phyloP scores from a whole-genome alignment of 1,140 invertebrate genomes.

The Uloborus diversus region DNA sequence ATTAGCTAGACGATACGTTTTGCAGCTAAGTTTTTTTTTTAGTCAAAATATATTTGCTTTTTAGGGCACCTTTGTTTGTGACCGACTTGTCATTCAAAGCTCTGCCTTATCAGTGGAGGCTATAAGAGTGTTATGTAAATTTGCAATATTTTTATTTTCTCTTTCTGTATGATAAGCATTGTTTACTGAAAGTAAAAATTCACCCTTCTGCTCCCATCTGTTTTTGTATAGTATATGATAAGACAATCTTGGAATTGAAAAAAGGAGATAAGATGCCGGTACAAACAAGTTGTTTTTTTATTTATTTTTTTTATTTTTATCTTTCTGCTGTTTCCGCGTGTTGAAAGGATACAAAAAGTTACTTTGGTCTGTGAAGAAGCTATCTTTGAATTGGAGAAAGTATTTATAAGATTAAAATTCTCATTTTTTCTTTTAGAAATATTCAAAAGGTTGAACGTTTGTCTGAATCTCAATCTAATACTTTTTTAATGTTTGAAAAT shows the following conservation, averaged over 20 bases:
- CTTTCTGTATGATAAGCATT: constrained; percentile 38
- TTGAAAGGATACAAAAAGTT: constrained; percentile 18
- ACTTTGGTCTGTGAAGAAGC: neutral
- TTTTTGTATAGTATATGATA: constrained; percentile 20
- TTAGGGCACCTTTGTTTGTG: no score
- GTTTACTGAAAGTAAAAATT: constrained; percentile 49
- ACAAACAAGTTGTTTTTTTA: constrained; percentile 38
- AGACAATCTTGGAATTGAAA: constrained; percentile 27
- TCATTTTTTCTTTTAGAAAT: no score
- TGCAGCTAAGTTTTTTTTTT: no score
- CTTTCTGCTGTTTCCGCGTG: constrained; percentile 33
- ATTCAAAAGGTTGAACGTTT: no score
- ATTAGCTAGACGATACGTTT: no score
- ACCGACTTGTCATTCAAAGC: no score
- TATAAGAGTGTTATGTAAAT: constrained; percentile 37
- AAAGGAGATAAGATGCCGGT: neutral
- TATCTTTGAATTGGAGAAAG: no score
- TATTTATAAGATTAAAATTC: no score
- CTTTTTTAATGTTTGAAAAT: no score
- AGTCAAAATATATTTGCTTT: no score
- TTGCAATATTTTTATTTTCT: constrained; percentile 51
- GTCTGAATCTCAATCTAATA: no score
- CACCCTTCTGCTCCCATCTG: constrained; percentile 46
- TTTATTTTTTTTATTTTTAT: no score
- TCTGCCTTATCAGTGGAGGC: constrained; percentile 23